phyloP scores from a whole-genome alignment of 2,113 vertebrate genomes.

The Melierax canorus region DNA sequence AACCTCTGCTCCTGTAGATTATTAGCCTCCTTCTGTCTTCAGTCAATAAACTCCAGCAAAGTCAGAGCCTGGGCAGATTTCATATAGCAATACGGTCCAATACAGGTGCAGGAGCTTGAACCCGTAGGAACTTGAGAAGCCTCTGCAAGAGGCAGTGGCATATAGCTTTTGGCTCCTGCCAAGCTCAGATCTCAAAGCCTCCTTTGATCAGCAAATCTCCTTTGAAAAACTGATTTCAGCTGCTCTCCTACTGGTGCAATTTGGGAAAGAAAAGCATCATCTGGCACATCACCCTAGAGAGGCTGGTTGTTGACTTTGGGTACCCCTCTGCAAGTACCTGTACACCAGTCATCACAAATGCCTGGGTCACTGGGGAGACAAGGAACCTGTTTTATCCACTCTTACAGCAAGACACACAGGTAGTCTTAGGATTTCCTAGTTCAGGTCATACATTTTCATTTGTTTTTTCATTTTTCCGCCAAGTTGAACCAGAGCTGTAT shows the following conservation, averaged over 20 bases:
- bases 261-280: not conserved
- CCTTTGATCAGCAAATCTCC: not conserved
- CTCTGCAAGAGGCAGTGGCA: not conserved
- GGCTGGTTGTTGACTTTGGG: not conserved
- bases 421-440: not conserved
- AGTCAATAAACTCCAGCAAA: not conserved
- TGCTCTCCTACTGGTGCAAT: not conserved
- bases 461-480: not conserved
- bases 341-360: not conserved
- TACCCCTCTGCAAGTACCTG: not conserved
- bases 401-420: not conserved
- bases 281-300: not conserved
- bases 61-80: not conserved
- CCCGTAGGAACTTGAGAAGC: not conserved
- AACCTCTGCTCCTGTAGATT: not conserved
- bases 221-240: not conserved
- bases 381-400: not conserved
- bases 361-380: not conserved
- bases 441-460: not conserved
- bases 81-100: no score
- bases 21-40: not conserved
- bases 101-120: not conserved
- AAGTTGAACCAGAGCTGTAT: not conserved
- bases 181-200: not conserved
- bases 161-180: not conserved